Base-by-base conservation (phyloP, 1,140 invertebrate species). In the Pachyrhynchus sulphureomaculatus region DNA sequence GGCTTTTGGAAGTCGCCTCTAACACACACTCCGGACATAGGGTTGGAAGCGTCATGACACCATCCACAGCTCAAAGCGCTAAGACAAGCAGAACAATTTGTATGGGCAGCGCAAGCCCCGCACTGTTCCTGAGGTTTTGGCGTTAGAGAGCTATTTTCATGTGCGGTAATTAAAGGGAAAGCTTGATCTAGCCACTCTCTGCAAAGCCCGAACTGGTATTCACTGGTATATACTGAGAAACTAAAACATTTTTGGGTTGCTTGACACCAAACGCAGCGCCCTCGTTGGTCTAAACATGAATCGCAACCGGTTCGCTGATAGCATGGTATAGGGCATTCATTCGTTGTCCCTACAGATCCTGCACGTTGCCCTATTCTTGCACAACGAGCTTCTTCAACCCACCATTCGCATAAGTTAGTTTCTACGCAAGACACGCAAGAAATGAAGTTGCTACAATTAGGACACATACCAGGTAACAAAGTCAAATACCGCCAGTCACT, bases 191-290 rank as follows among this genome's bases (percentile, higher is more conserved):
- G 83, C 94, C 95, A 97, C 71, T 94, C 90, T 4, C 90, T 83
- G 71, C 95, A 98, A 57, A 92, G 80, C 0, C 94, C 94, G 77
- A 93, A 96, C 67, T 94, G 90, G 78, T 93, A 95, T 68, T 94
- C 90, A 55, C 92, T 93, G 1, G 93, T 95, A 75, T 97, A 97
- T 3, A 95, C 91, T 1, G 91, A 91, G 78, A 97, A 97, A 34
- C 92, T 91, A 73, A 97, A 95, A 74, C 95, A 98, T 71, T 93
- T 90, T 36, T 87, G 80, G 0, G 90, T 93, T 32, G 92, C 88
- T 70, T 95, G 91, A 73, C 95, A 97, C 95, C 95, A 98, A 0
- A 95, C 93, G 77, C 95, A 98, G 48, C 92, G 83, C 4, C 91
- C 92, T 34, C 86, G 84, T 64, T 90, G 88, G 54, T 90, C 88